A percentile compares a stretch with the other conserved stretches of the same genome.
Evolutionary conservation across 2,113 vertebrate genomes (phyloP).

Genomic region (Oxyura jamaicensis): DNA sequence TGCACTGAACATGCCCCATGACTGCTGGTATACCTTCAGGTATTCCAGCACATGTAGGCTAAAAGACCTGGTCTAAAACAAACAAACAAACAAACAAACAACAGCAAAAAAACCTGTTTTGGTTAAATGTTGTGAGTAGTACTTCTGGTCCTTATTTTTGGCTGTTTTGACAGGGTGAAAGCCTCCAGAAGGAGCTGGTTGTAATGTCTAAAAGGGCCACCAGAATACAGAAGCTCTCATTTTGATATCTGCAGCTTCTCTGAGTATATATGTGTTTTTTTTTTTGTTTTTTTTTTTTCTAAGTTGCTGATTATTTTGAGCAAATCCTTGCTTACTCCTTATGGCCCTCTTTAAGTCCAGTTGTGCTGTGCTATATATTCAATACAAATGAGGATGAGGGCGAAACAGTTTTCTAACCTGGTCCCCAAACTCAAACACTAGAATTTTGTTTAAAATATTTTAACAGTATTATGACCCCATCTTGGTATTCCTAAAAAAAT

Average conservation of each 20-base stretch:
- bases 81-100: too few relatives aligned
- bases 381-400: background rate
- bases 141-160: background rate
- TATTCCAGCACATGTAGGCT: background rate
- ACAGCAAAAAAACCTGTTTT: background rate
- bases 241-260: background rate
- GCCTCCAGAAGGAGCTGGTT: background rate
- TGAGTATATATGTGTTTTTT: too few relatives aligned
- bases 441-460: background rate
- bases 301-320: background rate
- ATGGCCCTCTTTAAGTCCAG: background rate
- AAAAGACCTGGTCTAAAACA: background rate
- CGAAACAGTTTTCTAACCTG: background rate
- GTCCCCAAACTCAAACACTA: background rate
- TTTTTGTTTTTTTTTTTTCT: too few relatives aligned
- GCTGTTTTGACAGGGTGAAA: background rate
- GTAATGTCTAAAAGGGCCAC: background rate
- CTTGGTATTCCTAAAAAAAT: background rate
- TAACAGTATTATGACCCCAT: background rate
- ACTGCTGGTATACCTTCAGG: rapidly evolving
- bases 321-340: background rate
- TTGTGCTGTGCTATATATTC: background rate
- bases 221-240: background rate
- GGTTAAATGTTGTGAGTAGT: background rate
- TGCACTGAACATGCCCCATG: rapidly evolving